These are phyloP conservation scores for Aptenodytes patagonicus DNA, from an alignment of 2,113 vertebrate genomes.

Conservation along the genomic window DNA sequence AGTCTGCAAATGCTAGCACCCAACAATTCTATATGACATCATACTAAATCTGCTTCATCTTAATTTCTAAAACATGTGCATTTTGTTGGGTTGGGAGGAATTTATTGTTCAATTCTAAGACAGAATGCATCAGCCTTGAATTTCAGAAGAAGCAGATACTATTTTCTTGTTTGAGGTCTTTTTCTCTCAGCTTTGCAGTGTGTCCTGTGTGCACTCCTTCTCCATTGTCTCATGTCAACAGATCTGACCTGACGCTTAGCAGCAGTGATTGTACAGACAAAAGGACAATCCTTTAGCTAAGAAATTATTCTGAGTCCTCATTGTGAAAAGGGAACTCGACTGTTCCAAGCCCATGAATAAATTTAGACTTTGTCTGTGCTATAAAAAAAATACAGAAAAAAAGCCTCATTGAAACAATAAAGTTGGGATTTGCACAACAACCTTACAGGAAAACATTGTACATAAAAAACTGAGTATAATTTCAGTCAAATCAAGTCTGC, in stretches of 20 bases:
- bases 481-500: neutral
- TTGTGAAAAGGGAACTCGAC: neutral
- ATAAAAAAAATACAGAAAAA: neutral
- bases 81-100: neutral
- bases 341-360: neutral
- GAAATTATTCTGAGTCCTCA: neutral
- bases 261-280: neutral
- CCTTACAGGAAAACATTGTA: neutral
- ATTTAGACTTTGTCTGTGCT: neutral
- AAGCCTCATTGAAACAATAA: neutral
- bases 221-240: neutral
- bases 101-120: neutral
- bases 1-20: neutral
- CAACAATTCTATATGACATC: neutral
- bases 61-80: neutral
- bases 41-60: neutral
- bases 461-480: neutral
- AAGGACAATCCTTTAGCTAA: neutral
- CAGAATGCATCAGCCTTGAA: neutral
- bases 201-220: neutral
- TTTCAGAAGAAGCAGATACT: neutral
- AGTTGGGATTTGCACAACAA: neutral
- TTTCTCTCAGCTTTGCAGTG: neutral
- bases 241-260: neutral
- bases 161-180: neutral